phyloP scores from a whole-genome alignment of 2,888 invertebrate species.

The Linnaemya tessellans region DNA sequence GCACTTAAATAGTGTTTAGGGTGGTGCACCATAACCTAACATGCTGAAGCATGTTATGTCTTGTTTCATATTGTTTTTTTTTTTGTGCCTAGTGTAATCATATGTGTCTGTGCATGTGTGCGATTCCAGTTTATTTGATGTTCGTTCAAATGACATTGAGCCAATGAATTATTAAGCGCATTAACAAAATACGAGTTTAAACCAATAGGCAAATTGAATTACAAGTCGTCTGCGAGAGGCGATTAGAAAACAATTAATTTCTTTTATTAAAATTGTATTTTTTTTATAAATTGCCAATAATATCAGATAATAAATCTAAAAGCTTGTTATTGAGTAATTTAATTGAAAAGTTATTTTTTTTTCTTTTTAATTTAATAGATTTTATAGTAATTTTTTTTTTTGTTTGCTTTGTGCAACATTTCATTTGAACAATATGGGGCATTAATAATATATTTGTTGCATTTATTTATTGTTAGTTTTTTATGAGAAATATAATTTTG shows the following conservation, averaged over 20 bases:
- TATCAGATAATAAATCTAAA: slow-evolving; percentile 32
- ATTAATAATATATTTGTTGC: slow-evolving; percentile 22
- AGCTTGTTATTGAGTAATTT: slow-evolving; percentile 10
- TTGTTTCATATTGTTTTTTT: too few species aligned
- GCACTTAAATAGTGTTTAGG: too few species aligned
- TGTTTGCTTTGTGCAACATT: slow-evolving; percentile 19
- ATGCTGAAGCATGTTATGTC: too few species aligned
- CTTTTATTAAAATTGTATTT: slow-evolving; percentile 11
- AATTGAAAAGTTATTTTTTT: not conserved
- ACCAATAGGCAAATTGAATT: slow-evolving; percentile 18
- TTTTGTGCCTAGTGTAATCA: not conserved
- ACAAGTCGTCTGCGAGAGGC: slow-evolving; percentile 32
- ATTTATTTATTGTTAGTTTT: slow-evolving; percentile 4
- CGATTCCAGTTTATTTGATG: slow-evolving; percentile 7
- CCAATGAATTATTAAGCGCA: not conserved
- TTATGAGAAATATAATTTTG: not conserved
- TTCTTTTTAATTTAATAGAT: not conserved
- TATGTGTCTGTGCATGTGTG: not conserved
- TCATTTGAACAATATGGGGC: slow-evolving; percentile 23
- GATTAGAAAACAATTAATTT: slow-evolving; percentile 52
- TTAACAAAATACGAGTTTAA: slow-evolving; percentile 1
- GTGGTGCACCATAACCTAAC: too few species aligned
- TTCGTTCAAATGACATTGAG: slow-evolving; percentile 16
- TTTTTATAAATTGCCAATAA: slow-evolving; percentile 20
- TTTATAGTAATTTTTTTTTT: slow-evolving; percentile 11